Base-by-base conservation (phyloP, 2,113 vertebrate species). In the Pterocles orientalis region DNA sequence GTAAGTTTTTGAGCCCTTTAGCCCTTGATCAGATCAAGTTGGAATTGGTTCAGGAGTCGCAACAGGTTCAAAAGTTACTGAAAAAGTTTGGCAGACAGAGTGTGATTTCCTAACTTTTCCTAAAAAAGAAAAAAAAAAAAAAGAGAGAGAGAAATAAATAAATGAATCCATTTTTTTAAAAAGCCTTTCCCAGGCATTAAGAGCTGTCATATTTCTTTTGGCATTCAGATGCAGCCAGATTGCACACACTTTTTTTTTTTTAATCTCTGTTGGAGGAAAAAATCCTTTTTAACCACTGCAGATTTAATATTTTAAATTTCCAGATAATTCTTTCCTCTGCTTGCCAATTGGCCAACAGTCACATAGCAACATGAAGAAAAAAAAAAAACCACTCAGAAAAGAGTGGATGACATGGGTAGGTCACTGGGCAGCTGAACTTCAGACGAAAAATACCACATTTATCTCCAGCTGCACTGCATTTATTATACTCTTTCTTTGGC, bases 151-250 rank as follows among this genome's bases (percentile, higher is more conserved):
- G 2, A 92, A 69, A 72, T 11, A 90, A 90, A 69, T 28, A 72
- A 80, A 61, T 16, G 1, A 51, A 58, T 26, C 3, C 1, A 2
- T 21, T 45, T 41, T 76, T 34, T 24, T 13, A 6, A 25, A 61
- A 62, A 28, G 6, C 39, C 6, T 90, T 90, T 93, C 20, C 28
- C 72, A 78, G 69, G 34, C 83, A 78, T 88, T 86, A 77, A 77
- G 60, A 82, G 41, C 71, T 93, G 58, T 94, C 87, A 62, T 72
- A 51, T 88, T 96, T 95, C 62, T 92, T 91, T 90, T 95, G 92
- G 88, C 94, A 93, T 88, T 96, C 68, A 86, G 76, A 93, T 83
- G 39, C 60, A 83, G 72, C 51, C 95, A 96, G 88, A 96, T 93
- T 95, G 85, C 34, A 45, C 17, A 24, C n/a, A 17, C 23, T 77